These are phyloP conservation scores for Hyla sarda DNA, from an alignment of 2,113 vertebrate species.

Conservation along the genomic window DNA sequence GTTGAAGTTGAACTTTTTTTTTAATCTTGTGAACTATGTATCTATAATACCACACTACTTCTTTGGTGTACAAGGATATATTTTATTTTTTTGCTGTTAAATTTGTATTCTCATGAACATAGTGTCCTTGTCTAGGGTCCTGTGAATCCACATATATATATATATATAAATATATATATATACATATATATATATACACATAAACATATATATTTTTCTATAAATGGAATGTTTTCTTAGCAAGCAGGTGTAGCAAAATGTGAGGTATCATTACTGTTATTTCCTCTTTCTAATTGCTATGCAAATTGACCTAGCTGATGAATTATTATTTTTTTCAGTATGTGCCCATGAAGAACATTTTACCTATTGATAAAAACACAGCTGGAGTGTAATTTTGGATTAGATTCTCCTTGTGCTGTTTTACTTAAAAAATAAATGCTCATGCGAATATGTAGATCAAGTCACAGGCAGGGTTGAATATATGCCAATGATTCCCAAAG, in stretches of 20 bases:
- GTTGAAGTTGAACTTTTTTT: no score
- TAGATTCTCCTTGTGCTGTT: background rate
- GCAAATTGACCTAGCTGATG: conserved; percentile 42
- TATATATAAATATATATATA: background rate
- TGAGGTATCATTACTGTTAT: conserved; percentile 9
- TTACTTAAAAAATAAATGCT: conserved; percentile 12
- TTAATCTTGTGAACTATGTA: no score
- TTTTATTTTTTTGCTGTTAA: no score
- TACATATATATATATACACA: background rate
- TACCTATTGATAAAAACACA: conserved; percentile 59
- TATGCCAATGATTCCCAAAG: no score
- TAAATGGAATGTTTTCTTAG: background rate
- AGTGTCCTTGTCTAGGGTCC: background rate
- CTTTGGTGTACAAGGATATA: no score
- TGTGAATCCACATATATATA: background rate
- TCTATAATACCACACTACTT: no score
- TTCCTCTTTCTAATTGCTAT: conserved; percentile 44
- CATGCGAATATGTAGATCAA: background rate
- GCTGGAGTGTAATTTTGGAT: conserved; percentile 44
- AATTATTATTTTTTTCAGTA: conserved; percentile 46
- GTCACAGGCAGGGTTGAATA: background rate
- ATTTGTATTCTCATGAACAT: background rate
- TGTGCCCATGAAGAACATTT: conserved; percentile 19
- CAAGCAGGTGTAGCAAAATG: conserved; percentile 49
- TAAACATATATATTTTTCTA: no score